Conservation (phyloP, 2,113 vertebrate species). For the Apteryx mantelli region DNA sequence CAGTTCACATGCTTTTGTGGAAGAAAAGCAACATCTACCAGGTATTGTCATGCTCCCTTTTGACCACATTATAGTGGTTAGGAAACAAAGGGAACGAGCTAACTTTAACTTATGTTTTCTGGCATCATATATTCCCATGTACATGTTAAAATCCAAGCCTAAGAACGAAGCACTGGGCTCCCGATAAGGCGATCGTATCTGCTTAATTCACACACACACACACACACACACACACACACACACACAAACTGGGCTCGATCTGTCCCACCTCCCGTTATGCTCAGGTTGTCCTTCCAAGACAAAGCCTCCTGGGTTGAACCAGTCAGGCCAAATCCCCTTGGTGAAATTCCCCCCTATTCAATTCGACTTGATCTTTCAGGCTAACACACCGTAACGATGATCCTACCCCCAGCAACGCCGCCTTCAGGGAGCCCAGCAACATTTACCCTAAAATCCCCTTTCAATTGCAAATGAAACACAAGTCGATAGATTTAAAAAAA, state of each 20-base stretch:
- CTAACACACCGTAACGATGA: too few relatives aligned
- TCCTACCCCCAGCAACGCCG: too few relatives aligned
- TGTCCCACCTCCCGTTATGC: neutral
- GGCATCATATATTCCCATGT: neutral
- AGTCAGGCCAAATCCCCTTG: too few relatives aligned
- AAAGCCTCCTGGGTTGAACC: neutral
- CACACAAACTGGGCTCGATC: neutral
- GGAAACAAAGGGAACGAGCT: neutral
- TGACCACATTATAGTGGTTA: neutral
- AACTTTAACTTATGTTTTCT: neutral
- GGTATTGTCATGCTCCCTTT: neutral
- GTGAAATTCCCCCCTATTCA: neutral
- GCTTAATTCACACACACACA: too few relatives aligned
- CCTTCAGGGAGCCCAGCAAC: neutral
- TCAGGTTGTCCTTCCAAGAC: neutral
- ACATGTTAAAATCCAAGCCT: too few relatives aligned
- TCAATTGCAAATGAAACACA: neutral
- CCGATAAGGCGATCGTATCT: neutral
- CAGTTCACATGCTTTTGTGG: neutral
- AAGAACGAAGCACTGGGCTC: accelerated
- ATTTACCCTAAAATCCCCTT: neutral
- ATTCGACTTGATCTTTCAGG: neutral
- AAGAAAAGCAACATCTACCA: neutral
- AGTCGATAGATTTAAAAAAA: neutral
- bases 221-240: too few relatives aligned